Evolutionary conservation across 2,113 vertebrate genomes (phyloP).

Genomic region (Xiphias gladius): DNA sequence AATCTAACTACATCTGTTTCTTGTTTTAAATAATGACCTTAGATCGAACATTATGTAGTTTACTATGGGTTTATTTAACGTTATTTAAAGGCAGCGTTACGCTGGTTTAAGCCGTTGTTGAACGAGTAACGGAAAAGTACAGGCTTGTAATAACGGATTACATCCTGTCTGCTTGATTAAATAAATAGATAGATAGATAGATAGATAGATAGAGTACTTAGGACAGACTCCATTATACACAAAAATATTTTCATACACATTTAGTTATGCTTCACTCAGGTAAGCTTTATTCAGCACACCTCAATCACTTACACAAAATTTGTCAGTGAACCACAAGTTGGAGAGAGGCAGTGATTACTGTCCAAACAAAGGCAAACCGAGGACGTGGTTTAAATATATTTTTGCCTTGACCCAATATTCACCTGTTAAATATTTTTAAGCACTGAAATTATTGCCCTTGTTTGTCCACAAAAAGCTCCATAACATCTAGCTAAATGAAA

Average conservation of each 20-base stretch:
- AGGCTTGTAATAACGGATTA: too few species aligned
- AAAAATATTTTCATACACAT: not conserved
- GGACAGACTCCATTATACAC: too few species aligned
- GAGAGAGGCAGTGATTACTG: not conserved
- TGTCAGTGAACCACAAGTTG: not conserved
- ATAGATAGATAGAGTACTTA: too few species aligned
- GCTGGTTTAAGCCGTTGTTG: too few species aligned
- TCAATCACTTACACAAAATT: not conserved
- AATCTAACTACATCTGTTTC: too few species aligned
- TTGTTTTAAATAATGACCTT: too few species aligned
- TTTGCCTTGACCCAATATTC: not conserved
- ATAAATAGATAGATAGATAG: not conserved
- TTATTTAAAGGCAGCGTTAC: too few species aligned
- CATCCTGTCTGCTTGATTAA: too few species aligned
- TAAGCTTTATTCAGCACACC: conserved; percentile 1
- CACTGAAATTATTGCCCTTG: not conserved
- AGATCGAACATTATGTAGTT: too few species aligned
- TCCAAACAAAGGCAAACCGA: conserved; percentile 1
- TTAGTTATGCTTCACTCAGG: not conserved
- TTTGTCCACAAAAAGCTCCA: not conserved
- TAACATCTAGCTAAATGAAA: not conserved
- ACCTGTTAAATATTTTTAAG: not conserved
- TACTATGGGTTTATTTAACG: too few species aligned
- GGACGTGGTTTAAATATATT: not conserved
- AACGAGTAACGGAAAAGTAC: too few species aligned